Percentiles rank a stretch among this genome's conserved stretches.
Evolutionary conservation across 2,888 invertebrate genomes (phyloP).

Genomic region (Dromius quadrimaculatus): DNA sequence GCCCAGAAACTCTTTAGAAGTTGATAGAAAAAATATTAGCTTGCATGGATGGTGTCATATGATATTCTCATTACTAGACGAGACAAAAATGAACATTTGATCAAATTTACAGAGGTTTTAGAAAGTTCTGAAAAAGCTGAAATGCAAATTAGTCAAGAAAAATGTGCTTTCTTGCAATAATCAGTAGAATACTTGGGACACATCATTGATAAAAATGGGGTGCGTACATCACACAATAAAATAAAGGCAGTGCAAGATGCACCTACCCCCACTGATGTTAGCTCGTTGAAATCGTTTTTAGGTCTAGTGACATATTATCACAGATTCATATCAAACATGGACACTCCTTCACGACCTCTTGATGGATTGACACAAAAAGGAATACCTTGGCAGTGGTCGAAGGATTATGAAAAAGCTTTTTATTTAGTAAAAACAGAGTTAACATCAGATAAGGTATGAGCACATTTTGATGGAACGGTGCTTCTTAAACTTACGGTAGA

Average conservation of each 20-base stretch:
- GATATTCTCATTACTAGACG: conserved; percentile 55
- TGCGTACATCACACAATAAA: conserved; percentile 56
- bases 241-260: conserved; percentile 57
- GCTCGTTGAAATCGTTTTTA: conserved; percentile 56
- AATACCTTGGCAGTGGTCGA: conserved; percentile 55
- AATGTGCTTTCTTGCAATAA: conserved; percentile 56
- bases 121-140: conserved; percentile 54
- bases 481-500: conserved; percentile 56
- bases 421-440: conserved; percentile 55
- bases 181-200: not conserved
- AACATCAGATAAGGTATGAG: conserved; percentile 55
- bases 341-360: conserved; percentile 57
- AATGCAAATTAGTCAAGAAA: conserved; percentile 56
- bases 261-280: conserved; percentile 54
- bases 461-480: conserved; percentile 56
- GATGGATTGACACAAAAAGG: conserved; percentile 56
- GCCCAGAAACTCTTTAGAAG: conserved; percentile 59
- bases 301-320: conserved; percentile 55
- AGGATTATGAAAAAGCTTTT: conserved; percentile 50
- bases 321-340: conserved; percentile 58
- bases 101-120: conserved; percentile 56
- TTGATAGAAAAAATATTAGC: conserved; percentile 57
- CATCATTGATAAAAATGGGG: conserved; percentile 48
- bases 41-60: conserved; percentile 57
- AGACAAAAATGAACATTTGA: conserved; percentile 55